A percentile compares a stretch with the other conserved stretches of the same genome.
phyloP scores from a whole-genome alignment of 2,888 invertebrate species.

The Pardosa pseudoannulata region DNA sequence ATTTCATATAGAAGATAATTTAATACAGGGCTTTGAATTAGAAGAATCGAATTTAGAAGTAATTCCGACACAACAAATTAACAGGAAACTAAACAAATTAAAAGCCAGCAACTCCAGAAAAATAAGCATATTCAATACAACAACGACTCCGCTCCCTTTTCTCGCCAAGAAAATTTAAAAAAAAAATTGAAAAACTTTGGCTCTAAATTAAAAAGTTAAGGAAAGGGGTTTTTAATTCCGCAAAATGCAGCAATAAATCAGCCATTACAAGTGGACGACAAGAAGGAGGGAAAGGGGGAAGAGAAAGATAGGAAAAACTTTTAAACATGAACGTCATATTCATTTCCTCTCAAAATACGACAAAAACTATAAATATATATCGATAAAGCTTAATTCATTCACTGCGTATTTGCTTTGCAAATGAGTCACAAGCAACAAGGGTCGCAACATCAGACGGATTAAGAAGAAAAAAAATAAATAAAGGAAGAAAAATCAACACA shows the following conservation, averaged over 20 bases:
- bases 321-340: neutral
- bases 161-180: too few species aligned
- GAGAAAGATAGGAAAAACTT: neutral
- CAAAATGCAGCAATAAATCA: conserved; percentile 2
- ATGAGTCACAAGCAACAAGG: conserved; percentile 27
- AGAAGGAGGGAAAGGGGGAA: neutral
- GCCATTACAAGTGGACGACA: conserved; percentile 17
- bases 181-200: neutral
- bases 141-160: neutral
- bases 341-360: neutral
- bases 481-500: conserved; percentile 33
- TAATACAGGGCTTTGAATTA: too few species aligned
- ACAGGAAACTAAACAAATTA: neutral
- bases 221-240: neutral
- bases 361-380: neutral
- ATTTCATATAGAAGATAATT: too few species aligned
- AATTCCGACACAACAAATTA: neutral
- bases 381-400: conserved; percentile 41
- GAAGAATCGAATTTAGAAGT: neutral
- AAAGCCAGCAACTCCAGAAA: neutral
- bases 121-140: neutral
- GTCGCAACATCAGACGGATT: conserved; percentile 20
- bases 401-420: conserved; percentile 57
- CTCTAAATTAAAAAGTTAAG: conserved; percentile 2
- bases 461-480: too few species aligned